phyloP scores from a whole-genome alignment of 2,888 invertebrate species.

The Seira musarum region DNA sequence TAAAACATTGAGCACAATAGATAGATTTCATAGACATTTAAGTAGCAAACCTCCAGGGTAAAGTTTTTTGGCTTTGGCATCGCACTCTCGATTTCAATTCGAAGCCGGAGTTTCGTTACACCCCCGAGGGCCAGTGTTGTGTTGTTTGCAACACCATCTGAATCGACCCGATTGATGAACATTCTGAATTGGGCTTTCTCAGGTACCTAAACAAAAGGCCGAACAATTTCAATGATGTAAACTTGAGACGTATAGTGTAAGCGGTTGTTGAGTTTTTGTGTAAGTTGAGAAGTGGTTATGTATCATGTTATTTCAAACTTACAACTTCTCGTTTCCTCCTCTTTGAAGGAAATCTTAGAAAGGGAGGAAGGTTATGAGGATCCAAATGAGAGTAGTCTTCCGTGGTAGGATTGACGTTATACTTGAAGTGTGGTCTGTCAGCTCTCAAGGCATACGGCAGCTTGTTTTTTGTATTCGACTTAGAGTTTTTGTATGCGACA shows the following conservation, averaged over 20 bases:
- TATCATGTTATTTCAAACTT: neutral
- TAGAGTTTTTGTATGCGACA: neutral
- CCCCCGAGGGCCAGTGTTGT: conserved; percentile 24
- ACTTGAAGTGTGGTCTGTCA: conserved; percentile 61
- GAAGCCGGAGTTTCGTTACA: conserved; percentile 37
- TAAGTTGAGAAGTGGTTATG: no score
- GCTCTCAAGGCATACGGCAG: conserved; percentile 57
- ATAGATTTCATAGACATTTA: neutral
- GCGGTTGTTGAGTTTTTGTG: no score
- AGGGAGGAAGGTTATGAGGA: no score
- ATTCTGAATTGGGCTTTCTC: conserved; percentile 46
- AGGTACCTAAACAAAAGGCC: conserved; percentile 36
- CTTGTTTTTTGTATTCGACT: conserved; percentile 51
- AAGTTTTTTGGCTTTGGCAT: conserved; percentile 28
- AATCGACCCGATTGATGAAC: conserved; percentile 42
- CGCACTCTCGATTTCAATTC: conserved; percentile 32
- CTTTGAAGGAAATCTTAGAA: neutral
- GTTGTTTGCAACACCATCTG: conserved; percentile 22
- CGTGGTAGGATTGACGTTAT: conserved; percentile 21
- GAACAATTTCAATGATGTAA: no score
- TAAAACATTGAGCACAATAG: no score
- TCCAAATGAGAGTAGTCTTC: no score
- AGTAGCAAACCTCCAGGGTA: conserved; percentile 44
- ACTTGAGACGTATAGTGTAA: no score
- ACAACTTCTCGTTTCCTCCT: conserved; percentile 47